Conservation (phyloP, 2,113 vertebrate genomes). For the Callithrix jacchus region DNA sequence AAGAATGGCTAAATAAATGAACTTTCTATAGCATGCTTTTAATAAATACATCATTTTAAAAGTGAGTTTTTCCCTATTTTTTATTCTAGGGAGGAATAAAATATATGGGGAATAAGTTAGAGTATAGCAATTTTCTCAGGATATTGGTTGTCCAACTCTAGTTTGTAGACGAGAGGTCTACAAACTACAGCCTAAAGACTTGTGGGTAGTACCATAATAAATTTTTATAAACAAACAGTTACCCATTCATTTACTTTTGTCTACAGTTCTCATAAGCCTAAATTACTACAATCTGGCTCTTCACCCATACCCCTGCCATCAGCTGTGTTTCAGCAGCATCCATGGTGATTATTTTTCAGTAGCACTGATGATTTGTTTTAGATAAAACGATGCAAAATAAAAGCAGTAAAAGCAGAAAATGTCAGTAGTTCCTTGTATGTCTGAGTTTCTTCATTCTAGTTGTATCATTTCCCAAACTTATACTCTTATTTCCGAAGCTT, state of each 20-base stretch:
- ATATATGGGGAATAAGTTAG: not conserved
- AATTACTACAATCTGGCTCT: not conserved
- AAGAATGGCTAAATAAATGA: not conserved
- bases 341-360: accelerated
- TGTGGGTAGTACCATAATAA: not conserved
- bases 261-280: not conserved
- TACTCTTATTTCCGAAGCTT: not conserved
- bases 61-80: not conserved
- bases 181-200: not conserved
- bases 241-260: not conserved
- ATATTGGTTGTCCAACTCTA: not conserved
- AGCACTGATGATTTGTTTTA: not conserved
- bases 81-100: not conserved
- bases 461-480: not conserved
- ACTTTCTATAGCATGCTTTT: not conserved
- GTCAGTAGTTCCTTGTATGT: too few species aligned
- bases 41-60: not conserved
- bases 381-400: not conserved
- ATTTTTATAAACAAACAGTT: not conserved
- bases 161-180: not conserved
- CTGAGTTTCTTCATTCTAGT: not conserved
- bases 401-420: not conserved
- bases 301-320: not conserved
- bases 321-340: accelerated
- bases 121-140: not conserved